Conservation (phyloP, 1,140 invertebrate genomes). For the Leptestheria dahalacensis region DNA sequence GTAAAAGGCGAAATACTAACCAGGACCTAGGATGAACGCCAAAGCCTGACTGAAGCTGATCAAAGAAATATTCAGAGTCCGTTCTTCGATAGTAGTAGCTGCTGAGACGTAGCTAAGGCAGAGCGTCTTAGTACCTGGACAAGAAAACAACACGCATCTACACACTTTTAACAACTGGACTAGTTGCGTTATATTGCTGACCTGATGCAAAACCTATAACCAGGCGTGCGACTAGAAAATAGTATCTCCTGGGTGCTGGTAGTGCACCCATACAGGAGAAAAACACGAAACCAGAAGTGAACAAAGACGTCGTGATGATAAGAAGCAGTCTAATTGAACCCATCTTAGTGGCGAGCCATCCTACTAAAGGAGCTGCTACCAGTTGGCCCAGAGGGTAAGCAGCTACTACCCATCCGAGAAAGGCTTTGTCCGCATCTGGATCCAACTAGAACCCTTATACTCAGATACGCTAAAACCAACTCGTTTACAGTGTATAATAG, state of each 20-base stretch:
- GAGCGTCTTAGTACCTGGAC: conserved; percentile 60
- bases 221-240: conserved; percentile 59
- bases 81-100: conserved; percentile 59
- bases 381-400: conserved; percentile 78
- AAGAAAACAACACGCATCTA: no score
- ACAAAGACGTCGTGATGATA: conserved; percentile 50
- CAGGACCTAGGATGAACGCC: conserved; percentile 72
- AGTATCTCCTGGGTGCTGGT: conserved; percentile 38
- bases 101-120: conserved; percentile 72
- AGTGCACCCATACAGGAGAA: conserved; percentile 64
- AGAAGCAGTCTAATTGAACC: conserved; percentile 53
- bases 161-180: no score
- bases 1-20: no score
- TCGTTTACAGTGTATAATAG: background rate
- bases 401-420: conserved; percentile 69
- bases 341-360: conserved; percentile 64
- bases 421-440: conserved; percentile 54
- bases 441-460: conserved; percentile 45
- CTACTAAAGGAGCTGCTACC: conserved; percentile 69
- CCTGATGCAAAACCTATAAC: conserved; percentile 48
- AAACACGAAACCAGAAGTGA: conserved; percentile 54
- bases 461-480: background rate
- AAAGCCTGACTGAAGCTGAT: conserved; percentile 70
- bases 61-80: conserved; percentile 68
- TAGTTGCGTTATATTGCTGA: no score